phyloP scores from a whole-genome alignment of 2,113 vertebrate genomes.

The Megaceryle maxima region DNA sequence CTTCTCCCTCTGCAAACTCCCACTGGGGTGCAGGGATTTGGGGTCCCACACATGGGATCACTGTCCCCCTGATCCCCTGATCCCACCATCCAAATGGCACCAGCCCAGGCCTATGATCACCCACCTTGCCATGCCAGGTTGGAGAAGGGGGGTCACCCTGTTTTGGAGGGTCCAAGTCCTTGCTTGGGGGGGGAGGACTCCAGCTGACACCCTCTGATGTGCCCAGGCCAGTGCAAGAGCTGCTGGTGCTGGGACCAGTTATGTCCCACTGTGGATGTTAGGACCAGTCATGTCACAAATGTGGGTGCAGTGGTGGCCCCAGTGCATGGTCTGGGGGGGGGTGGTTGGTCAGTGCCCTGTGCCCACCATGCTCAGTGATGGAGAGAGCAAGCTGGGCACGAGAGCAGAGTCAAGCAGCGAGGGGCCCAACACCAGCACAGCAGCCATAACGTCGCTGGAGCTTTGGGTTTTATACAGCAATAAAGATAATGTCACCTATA shows the following conservation, averaged over 20 bases:
- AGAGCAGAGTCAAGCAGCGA: neutral
- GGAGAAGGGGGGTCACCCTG: neutral
- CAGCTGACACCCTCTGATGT: neutral
- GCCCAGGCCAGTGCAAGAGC: neutral
- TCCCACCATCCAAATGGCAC: neutral
- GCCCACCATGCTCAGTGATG: neutral
- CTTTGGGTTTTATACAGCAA: constrained; percentile 30
- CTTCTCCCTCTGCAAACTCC: neutral
- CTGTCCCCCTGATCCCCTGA: no score
- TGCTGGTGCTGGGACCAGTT: rapidly evolving
- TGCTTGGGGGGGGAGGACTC: no score
- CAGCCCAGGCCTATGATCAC: neutral
- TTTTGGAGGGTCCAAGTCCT: neutral
- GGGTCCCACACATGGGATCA: neutral
- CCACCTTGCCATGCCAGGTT: neutral
- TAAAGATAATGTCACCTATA: constrained; percentile 57
- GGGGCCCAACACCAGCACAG: neutral
- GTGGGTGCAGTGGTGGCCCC: rapidly evolving
- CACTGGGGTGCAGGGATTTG: neutral
- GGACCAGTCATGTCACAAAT: rapidly evolving
- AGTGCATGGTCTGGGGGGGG: neutral
- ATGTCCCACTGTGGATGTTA: rapidly evolving
- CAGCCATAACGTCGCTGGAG: constrained; percentile 46
- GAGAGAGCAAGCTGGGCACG: neutral
- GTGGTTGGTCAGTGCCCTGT: neutral